Conservation (phyloP, 2,888 invertebrate species). For the Drosophila fungiperda region DNA sequence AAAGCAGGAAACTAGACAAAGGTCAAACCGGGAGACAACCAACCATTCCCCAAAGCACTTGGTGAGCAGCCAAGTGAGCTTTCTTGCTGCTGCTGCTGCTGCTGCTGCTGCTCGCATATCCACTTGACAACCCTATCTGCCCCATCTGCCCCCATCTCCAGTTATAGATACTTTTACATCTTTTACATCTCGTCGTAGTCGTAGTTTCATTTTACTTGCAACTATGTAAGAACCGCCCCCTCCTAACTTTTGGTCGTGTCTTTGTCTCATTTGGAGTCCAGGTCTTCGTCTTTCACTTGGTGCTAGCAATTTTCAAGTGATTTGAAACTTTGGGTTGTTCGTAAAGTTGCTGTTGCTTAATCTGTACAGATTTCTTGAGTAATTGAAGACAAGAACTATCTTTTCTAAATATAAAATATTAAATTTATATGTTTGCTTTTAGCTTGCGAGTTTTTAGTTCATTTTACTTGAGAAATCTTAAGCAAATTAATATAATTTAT, state of each 20-base stretch:
- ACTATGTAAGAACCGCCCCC: constrained; percentile 20
- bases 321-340: constrained; percentile 28
- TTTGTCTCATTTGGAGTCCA: constrained; percentile 24
- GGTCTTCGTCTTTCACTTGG: constrained; percentile 13
- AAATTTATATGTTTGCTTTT: too few relatives aligned
- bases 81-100: background rate
- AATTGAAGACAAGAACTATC: background rate
- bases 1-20: constrained; percentile 64
- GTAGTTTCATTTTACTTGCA: constrained; percentile 56
- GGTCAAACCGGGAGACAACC: constrained; percentile 49
- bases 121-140: constrained; percentile 52
- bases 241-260: constrained; percentile 27
- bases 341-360: constrained; percentile 16
- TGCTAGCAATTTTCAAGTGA: constrained; percentile 14
- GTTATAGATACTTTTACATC: constrained; percentile 58
- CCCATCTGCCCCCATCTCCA: constrained; percentile 48
- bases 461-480: background rate
- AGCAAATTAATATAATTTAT: fast-evolving
- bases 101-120: background rate
- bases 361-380: background rate
- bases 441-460: too few relatives aligned
- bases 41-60: constrained; percentile 26
- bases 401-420: background rate
- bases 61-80: constrained; percentile 32
- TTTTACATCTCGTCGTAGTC: constrained; percentile 36